Evolutionary conservation across 1,140 invertebrate species (phyloP).

Genomic region (Sycophaga agraensis): DNA sequence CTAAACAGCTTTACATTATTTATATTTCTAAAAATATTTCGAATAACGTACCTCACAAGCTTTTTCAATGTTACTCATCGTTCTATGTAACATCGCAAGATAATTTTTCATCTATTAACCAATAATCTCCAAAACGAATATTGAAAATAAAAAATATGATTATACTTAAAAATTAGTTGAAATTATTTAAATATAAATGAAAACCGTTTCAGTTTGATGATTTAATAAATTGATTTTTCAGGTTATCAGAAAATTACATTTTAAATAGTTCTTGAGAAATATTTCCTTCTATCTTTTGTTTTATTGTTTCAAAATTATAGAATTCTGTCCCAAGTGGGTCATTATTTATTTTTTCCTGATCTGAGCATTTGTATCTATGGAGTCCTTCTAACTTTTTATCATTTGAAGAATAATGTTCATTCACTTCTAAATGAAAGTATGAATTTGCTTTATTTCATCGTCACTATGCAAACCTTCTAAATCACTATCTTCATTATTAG

Average conservation of each 20-base stretch:
- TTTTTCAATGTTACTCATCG: conserved; percentile 24
- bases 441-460: conserved; percentile 5
- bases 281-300: conserved; percentile 13
- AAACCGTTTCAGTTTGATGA: not conserved
- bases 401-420: conserved; percentile 15
- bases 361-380: conserved; percentile 28
- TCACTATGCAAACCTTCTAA: too few species aligned
- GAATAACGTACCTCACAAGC: too few species aligned
- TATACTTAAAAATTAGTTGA: conserved; percentile 25
- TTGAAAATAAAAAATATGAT: conserved; percentile 25
- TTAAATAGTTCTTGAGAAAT: conserved; percentile 26
- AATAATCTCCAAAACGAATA: conserved; percentile 23
- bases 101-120: conserved; percentile 17
- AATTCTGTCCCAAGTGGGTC: conserved; percentile 1
- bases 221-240: conserved; percentile 29
- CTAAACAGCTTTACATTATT: too few species aligned
- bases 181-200: not conserved
- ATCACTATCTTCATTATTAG: not conserved
- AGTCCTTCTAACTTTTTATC: conserved; percentile 27
- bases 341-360: conserved; percentile 15
- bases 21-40: too few species aligned
- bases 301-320: conserved; percentile 5
- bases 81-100: conserved; percentile 11
- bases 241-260: conserved; percentile 28
- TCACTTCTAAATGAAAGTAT: conserved; percentile 20